Evolutionary conservation across 1,140 invertebrate species (phyloP), one percentile per base, ranked within the genome.

Genomic region (Drosophila bocqueti): DNA sequence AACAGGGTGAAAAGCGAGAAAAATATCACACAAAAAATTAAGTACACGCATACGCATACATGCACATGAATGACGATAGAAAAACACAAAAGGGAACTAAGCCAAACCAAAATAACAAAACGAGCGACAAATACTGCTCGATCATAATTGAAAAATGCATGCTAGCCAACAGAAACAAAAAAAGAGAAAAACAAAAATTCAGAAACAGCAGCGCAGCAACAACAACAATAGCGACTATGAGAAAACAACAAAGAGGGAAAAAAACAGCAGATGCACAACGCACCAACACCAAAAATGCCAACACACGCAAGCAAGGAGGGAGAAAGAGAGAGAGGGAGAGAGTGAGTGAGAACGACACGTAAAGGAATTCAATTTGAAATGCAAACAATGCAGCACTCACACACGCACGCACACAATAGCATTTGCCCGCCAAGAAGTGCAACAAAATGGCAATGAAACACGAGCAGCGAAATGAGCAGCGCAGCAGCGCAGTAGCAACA

Each of bases 321-420:
- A 11, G 11, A 15, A 36, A 46, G 54, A 45, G 43, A 45, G 43
- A 21, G 45, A 54, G 42, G 29, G 21, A 63, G 50, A 38, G 29
- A 2, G 10, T 34, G 49, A 67, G 38, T 18, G 29, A 38, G 42
- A 61, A 11, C n/a, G 26, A 66, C 61, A 83, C 52, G 78, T 86
- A 83, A 87, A 77, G 83, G 83, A 87, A 87, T 87, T 87, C 73
- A 89, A 87, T 89, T 87, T 84, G 74, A 89, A 89, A 87, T 89
- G 84, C 84, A 87, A 89, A 89, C 83, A 87, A 87, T 84, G 84
- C 83, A 72, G 59, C 64, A 78, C 79, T 76, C 60, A 47, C 55
- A 40, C 54, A 58, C 21, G 47, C 24, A 49, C 58, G 57, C 52
- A 58, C 42, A 10, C 46, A 46, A 15, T 38, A 57, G 36, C 46